Base-by-base conservation (phyloP, 2,113 vertebrate genomes). In the Apteryx owenii region DNA sequence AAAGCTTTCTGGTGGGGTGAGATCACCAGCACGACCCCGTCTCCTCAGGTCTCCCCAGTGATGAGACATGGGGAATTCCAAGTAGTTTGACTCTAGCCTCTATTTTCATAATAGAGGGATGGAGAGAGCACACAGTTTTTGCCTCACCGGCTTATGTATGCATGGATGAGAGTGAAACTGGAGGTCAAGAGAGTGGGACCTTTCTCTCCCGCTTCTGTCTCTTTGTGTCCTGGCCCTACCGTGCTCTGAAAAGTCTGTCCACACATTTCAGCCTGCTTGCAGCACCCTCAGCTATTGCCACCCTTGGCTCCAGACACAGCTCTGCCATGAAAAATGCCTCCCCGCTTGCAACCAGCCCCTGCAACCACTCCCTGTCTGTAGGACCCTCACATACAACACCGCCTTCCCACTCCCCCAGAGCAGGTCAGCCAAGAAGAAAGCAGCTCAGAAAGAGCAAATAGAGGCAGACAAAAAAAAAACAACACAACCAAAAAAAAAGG, bases 21-120 rank as follows among this genome's bases (percentile, higher is more conserved):
- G 97, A 97, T 98, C 98, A 98, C 97, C 93, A 97, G 71, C 31
- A 90, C 95, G 96, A 98, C 96, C 76, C 94, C 89, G 85, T 97
- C 94, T 96, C 96, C 95, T 85, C 97, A 94, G 84, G 89, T 97
- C 94, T 96, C 96, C 95, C 87, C 97, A 94, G 84, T 58, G 60
- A 97, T 95, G 95, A 97, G 96, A 83, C 96, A 92, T 66, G 98
- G 98, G 98, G 97, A 92, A 98, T 98, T 98, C 98, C 98, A 97
- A 96, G 89, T 56, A 96, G 90, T 64, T 95, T 90, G 69, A 91
- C 79, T 75, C 51, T 48, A 78, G 64, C 51, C 48, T 72, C 95
- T 96, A 66, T 93, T 84, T 94, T 89, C 75, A 72, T 50, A 72
- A 81, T 65, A 44, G 65, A 89, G 58, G 79, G 92, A 88, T 53